These are phyloP conservation scores for Cryptocheilus praepositus DNA, from an alignment of 2,888 invertebrate genomes.

Conservation along the genomic window DNA sequence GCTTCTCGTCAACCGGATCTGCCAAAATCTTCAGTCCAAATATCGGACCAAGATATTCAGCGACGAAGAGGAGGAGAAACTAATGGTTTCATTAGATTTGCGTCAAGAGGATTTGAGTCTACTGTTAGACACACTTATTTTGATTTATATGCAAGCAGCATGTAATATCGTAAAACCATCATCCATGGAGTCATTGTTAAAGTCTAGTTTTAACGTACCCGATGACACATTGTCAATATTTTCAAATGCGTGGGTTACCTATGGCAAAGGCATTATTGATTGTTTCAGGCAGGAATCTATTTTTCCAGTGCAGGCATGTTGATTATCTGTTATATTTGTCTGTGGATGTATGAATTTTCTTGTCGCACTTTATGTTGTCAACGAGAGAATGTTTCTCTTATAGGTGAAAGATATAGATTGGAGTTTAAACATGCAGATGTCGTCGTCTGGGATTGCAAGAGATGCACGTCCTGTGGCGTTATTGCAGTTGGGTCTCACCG, in stretches of 20 bases:
- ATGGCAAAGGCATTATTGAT: conserved; percentile 64
- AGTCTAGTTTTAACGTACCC: conserved; percentile 55
- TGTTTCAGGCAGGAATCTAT: conserved; percentile 61
- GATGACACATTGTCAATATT: conserved; percentile 64
- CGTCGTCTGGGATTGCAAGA: conserved; percentile 62
- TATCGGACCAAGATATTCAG: conserved; percentile 58
- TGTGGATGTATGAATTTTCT: not conserved
- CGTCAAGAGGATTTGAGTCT: conserved; percentile 56
- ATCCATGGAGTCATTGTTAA: conserved; percentile 60
- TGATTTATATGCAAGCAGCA: conserved; percentile 63
- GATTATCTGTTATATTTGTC: conserved; percentile 3
- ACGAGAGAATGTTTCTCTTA: conserved; percentile 10
- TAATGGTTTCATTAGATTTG: conserved; percentile 60
- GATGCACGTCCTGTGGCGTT: conserved; percentile 62
- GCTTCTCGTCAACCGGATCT: conserved; percentile 63
- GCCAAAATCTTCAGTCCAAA: conserved; percentile 58
- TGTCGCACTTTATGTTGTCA: no score
- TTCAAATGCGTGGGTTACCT: conserved; percentile 63
- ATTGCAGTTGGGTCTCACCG: conserved; percentile 63
- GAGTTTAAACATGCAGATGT: conserved; percentile 65
- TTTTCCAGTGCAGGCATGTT: conserved; percentile 64
- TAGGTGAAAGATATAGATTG: conserved; percentile 66
- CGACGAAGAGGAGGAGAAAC: conserved; percentile 64
- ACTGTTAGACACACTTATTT: conserved; percentile 58
- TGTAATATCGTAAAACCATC: conserved; percentile 59